These are phyloP conservation scores for Theonella swinhoei DNA, from an alignment of 37 sponge, comb jelly and placozoan species.

Conservation along the genomic window DNA sequence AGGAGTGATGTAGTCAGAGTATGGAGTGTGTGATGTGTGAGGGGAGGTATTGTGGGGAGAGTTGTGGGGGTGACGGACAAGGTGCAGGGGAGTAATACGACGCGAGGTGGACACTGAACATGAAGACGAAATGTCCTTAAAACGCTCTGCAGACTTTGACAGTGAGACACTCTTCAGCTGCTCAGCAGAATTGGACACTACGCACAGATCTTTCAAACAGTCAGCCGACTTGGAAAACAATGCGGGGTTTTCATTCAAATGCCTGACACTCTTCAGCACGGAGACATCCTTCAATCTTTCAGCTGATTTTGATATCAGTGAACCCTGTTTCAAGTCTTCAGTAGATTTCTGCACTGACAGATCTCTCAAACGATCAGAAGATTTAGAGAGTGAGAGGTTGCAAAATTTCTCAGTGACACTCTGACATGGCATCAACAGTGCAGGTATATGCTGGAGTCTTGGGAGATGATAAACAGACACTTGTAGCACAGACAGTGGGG, in stretches of 20 bases:
- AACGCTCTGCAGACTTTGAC: neutral
- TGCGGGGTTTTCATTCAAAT: neutral
- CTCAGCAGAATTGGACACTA: neutral
- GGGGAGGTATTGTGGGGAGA: neutral
- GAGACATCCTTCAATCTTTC: no score
- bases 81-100: neutral
- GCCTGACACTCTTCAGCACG: no score
- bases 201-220: neutral
- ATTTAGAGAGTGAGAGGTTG: neutral
- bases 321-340: neutral
- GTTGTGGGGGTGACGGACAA: neutral
- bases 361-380: neutral
- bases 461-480: constrained; percentile 43
- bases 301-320: neutral
- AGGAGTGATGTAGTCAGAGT: neutral
- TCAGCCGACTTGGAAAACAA: neutral
- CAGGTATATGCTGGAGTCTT: constrained; percentile 28
- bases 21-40: neutral
- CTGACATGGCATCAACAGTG: neutral
- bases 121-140: neutral
- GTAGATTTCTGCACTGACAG: neutral
- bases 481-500: constrained; percentile 18
- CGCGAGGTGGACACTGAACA: neutral
- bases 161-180: neutral
- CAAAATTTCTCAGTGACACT: neutral